Base-by-base conservation (phyloP, 2,113 vertebrate species). In the Thomomys bottae region DNA sequence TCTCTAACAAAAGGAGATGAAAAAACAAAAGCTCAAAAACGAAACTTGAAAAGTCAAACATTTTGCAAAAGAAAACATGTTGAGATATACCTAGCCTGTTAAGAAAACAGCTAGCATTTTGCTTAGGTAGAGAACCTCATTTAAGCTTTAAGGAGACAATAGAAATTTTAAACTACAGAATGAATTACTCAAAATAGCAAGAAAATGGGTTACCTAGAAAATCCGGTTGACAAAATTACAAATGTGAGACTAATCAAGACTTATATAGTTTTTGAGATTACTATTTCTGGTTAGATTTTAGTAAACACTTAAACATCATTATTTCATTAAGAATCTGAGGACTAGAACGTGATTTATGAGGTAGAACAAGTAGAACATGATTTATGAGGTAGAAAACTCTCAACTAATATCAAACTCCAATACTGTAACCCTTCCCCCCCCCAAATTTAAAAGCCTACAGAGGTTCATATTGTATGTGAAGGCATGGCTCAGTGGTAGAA, bases 21-120 rank as follows among this genome's bases (percentile, higher is more conserved):
- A 21, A 63, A 57, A 85, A 63, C 49, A 72, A 15, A 36, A n/a
- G n/a, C n/a, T n/a, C n/a, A n/a, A n/a, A n/a, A n/a, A n/a, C n/a
- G n/a, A n/a, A 23, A 57, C 57, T 6, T 80, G 77, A 84, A 54
- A 95, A 80, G 89, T 32, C 28, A 92, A 92, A 73, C 68, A 93
- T 59, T 67, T 86, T 89, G 78, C 67, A 75, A 75, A 95, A 85
- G 77, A 87, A 71, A 84, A 87, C 20, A 26, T 0, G 26, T 87
- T 88, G 2, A 20, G 77, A 61, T n/a, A 91, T 34, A 94, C 88
- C 40, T 28, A 83, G 81, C 64, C 89, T 72, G 32, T 71, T 54
- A 83, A 38, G 21, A 70, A 88, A 38, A 95, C 42, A 67, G 38
- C 15, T 77, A 42, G 24, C 26, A 30, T 57, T 59, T 78, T 66